A percentile compares a stretch with the other conserved stretches of the same genome.
Evolutionary conservation across 1,140 invertebrate species (phyloP).

Genomic region (Bombus sylvicola): DNA sequence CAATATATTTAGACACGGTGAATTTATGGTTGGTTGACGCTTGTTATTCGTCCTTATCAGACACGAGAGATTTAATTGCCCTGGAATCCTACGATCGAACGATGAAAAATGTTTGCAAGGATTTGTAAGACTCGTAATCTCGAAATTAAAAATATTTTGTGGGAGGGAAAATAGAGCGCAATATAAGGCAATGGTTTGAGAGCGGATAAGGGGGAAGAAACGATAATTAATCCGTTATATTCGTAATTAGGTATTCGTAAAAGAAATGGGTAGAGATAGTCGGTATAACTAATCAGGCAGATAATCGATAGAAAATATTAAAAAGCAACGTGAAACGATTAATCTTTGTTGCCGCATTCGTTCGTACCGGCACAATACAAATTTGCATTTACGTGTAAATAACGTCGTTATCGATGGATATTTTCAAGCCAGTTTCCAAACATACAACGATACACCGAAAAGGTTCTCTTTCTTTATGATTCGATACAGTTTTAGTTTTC

Average conservation of each 20-base stretch:
- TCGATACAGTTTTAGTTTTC: not conserved
- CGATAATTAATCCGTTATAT: not conserved
- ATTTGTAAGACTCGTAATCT: not conserved
- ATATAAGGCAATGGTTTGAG: too few species aligned
- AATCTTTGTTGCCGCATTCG: not conserved
- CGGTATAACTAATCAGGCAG: too few species aligned
- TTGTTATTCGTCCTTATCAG: slow-evolving; percentile 27
- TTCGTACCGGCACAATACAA: not conserved
- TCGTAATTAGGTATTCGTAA: not conserved
- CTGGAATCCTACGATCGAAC: not conserved
- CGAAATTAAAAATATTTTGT: not conserved
- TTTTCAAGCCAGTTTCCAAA: too few species aligned
- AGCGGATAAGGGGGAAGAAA: not conserved
- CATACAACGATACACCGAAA: too few species aligned
- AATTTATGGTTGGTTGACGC: slow-evolving; percentile 55
- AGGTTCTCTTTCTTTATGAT: not conserved
- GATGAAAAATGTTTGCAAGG: too few species aligned
- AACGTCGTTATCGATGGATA: too few species aligned
- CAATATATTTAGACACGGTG: slow-evolving; percentile 49
- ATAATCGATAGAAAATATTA: not conserved
- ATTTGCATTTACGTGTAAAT: not conserved
- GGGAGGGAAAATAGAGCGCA: not conserved
- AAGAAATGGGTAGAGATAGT: not conserved
- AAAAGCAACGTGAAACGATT: not conserved
- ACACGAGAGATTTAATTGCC: not conserved